Conservation (phyloP, 2,797 vertebrate genomes). For the Paratrypauchen microcephalus region DNA sequence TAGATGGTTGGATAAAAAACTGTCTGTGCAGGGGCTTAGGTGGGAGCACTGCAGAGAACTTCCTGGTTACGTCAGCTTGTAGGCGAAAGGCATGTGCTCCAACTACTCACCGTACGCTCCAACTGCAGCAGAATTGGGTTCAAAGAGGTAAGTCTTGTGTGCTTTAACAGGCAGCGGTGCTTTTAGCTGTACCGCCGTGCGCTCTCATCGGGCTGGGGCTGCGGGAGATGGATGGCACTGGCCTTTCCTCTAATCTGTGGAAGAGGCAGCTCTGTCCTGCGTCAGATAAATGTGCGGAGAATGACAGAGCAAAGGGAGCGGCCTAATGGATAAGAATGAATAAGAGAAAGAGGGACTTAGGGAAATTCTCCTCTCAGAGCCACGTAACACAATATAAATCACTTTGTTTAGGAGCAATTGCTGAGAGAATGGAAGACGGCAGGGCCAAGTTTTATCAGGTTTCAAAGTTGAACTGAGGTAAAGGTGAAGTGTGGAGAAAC, state of each 20-base stretch:
- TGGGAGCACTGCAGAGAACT: too few relatives aligned
- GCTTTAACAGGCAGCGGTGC: not conserved
- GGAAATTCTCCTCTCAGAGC: not conserved
- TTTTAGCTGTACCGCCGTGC: not conserved
- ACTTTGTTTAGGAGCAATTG: conserved; percentile 7
- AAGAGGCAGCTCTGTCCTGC: conserved; percentile 14
- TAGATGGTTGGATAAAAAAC: too few relatives aligned
- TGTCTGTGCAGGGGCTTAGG: too few relatives aligned
- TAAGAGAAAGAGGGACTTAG: conserved; percentile 1
- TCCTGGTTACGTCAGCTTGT: too few relatives aligned
- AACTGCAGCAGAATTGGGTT: too few relatives aligned
- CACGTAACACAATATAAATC: not conserved
- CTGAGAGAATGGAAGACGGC: not conserved
- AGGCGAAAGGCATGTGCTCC: too few relatives aligned
- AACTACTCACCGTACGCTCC: too few relatives aligned
- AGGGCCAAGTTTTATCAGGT: not conserved
- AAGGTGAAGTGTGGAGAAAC: not conserved
- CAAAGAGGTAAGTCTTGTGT: too few relatives aligned
- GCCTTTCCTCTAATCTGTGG: conserved; percentile 40
- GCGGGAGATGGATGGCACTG: conserved; percentile 31
- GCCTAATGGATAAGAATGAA: conserved; percentile 5
- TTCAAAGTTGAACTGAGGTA: not conserved
- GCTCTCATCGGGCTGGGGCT: not conserved
- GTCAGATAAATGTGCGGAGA: conserved; percentile 13
- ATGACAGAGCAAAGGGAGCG: not conserved